Percentiles rank a stretch among this genome's conserved stretches.
These are phyloP conservation scores for Bruchidius siliquastri DNA, from an alignment of 2,888 invertebrate species.

Conservation along the genomic window DNA sequence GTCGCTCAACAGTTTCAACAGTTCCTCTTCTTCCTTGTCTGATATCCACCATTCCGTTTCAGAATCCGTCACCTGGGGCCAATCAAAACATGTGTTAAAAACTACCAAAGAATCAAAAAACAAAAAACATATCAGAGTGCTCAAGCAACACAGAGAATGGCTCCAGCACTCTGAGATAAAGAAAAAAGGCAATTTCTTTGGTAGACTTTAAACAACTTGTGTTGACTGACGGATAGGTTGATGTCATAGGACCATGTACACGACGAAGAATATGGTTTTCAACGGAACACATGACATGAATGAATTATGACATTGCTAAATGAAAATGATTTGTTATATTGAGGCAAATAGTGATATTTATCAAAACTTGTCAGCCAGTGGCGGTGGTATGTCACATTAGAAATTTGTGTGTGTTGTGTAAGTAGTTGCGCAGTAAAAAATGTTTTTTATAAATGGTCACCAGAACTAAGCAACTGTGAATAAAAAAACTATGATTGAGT, in stretches of 20 bases:
- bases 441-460: too few relatives aligned
- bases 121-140: slow-evolving; percentile 2
- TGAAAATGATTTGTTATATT: too few relatives aligned
- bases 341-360: too few relatives aligned
- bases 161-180: neutral
- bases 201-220: slow-evolving; percentile 50
- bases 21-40: slow-evolving; percentile 69
- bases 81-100: slow-evolving; percentile 46
- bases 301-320: too few relatives aligned
- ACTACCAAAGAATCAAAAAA: slow-evolving; percentile 20
- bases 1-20: slow-evolving; percentile 67
- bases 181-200: slow-evolving; percentile 14
- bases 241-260: slow-evolving; percentile 29
- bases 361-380: too few relatives aligned
- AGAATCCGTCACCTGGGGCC: slow-evolving; percentile 53
- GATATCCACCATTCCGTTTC: slow-evolving; percentile 74
- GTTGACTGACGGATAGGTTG: slow-evolving; percentile 26
- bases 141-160: neutral
- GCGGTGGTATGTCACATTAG: too few relatives aligned
- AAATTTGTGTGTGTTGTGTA: too few relatives aligned
- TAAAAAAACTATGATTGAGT: too few relatives aligned
- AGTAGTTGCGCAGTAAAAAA: too few relatives aligned
- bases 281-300: neutral
- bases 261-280: neutral
- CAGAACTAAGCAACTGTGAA: too few relatives aligned